Evolutionary conservation across 2,888 invertebrate genomes (phyloP).

Genomic region (Selenia dentaria): DNA sequence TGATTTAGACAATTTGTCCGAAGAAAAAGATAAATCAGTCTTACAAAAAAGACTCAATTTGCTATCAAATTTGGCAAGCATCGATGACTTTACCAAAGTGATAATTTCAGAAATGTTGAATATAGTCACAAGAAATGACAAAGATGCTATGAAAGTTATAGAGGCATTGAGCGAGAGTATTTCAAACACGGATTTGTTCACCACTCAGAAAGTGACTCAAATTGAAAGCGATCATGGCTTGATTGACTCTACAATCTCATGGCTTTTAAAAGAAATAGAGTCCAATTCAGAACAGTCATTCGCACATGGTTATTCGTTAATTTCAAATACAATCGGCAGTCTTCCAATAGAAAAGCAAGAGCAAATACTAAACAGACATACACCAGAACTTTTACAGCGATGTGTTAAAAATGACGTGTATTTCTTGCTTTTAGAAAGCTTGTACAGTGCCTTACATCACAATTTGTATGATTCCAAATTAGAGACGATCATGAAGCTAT

Average conservation of each 20-base stretch:
- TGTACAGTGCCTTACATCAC: slow-evolving; percentile 76
- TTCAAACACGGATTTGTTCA: slow-evolving; percentile 60
- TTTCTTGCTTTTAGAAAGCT: slow-evolving; percentile 75
- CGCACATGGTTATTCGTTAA: slow-evolving; percentile 57
- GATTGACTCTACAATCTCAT: slow-evolving; percentile 63
- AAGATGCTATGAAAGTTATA: slow-evolving; percentile 58
- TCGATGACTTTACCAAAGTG: slow-evolving; percentile 74
- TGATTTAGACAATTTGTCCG: slow-evolving; percentile 57
- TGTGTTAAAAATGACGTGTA: slow-evolving; percentile 54
- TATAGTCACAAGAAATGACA: slow-evolving; percentile 50
- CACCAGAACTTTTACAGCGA: slow-evolving; percentile 50
- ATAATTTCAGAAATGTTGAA: slow-evolving; percentile 74
- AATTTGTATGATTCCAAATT: slow-evolving; percentile 58
- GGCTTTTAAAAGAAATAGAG: slow-evolving; percentile 62
- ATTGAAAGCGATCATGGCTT: slow-evolving; percentile 75
- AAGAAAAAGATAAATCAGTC: slow-evolving; percentile 48
- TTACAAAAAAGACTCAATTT: slow-evolving; percentile 70
- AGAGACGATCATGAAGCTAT: slow-evolving; percentile 59
- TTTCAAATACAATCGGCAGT: slow-evolving; percentile 65
- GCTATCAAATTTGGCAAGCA: slow-evolving; percentile 71
- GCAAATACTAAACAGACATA: slow-evolving; percentile 52
- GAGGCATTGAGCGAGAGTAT: slow-evolving; percentile 62
- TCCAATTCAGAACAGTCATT: slow-evolving; percentile 42
- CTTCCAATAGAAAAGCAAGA: slow-evolving; percentile 62
- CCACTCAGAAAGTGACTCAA: slow-evolving; percentile 60